Conservation (phyloP, 2,888 invertebrate species). For the Conomelus anceps region DNA sequence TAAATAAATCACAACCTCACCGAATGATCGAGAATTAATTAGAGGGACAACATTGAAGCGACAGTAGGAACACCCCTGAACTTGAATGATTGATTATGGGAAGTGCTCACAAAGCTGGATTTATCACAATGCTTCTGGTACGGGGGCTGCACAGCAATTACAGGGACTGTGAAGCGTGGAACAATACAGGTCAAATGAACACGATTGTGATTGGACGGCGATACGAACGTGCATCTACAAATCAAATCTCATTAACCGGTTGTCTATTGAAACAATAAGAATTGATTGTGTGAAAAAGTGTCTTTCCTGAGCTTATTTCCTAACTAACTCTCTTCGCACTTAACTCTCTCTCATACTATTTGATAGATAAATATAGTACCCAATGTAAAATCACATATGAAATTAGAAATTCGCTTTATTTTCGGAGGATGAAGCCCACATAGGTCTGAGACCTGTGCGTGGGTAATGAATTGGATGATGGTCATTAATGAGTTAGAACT, state of each 20-base stretch:
- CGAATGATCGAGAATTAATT: neutral
- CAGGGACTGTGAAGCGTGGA: neutral
- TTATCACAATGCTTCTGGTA: neutral
- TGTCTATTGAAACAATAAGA: neutral
- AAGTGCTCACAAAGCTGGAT: neutral
- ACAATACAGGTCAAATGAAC: neutral
- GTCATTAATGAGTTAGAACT: no score
- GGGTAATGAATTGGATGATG: no score
- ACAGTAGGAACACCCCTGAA: neutral
- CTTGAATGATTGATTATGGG: neutral
- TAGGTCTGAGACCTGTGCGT: no score
- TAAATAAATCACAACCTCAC: neutral
- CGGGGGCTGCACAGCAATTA: neutral
- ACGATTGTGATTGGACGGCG: neutral
- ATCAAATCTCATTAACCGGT: neutral
- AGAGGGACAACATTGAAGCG: neutral
- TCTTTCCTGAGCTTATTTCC: neutral
- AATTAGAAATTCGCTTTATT: no score
- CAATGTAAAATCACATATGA: no score
- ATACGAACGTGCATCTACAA: neutral
- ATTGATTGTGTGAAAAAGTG: neutral
- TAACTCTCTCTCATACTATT: no score
- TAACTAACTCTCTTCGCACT: no score
- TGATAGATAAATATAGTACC: no score
- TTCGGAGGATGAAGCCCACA: no score